A percentile compares a stretch with the other conserved stretches of the same genome.
Conservation (phyloP, 2,797 vertebrate species). For the Girardinus metallicus region DNA sequence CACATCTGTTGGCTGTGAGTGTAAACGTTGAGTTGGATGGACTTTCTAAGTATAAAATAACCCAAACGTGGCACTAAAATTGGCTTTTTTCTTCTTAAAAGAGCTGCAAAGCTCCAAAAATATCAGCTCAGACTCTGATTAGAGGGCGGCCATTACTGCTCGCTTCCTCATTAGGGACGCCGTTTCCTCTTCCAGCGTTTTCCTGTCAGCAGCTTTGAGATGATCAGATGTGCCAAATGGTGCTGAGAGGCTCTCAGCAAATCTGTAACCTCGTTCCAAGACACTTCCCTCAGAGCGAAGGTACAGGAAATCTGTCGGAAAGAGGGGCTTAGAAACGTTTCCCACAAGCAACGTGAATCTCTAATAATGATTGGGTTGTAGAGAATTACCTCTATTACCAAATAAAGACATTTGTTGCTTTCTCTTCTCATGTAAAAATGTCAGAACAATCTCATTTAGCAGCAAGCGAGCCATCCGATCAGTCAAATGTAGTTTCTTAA, state of each 20-base stretch:
- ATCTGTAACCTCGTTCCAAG: not conserved
- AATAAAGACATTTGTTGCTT: slow-evolving; percentile 33
- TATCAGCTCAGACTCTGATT: not conserved
- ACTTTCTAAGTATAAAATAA: not conserved
- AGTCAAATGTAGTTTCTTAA: slow-evolving; percentile 58
- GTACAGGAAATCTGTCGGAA: not conserved
- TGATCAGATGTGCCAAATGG: not conserved
- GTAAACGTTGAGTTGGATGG: too few relatives aligned
- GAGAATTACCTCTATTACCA: slow-evolving; percentile 28
- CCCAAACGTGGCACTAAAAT: not conserved
- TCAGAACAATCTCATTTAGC: slow-evolving; percentile 49
- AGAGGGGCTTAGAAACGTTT: not conserved
- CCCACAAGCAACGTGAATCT: not conserved
- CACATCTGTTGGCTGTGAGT: too few relatives aligned
- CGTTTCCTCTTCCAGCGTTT: slow-evolving; percentile 1
- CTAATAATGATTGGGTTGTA: slow-evolving; percentile 3
- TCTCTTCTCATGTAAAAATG: slow-evolving; percentile 54
- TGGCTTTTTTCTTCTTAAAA: not conserved
- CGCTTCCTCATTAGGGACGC: not conserved
- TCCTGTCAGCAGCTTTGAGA: not conserved
- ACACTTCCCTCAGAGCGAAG: not conserved
- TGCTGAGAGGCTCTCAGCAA: not conserved
- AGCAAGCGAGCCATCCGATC: slow-evolving; percentile 54
- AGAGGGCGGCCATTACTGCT: not conserved
- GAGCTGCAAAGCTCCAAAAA: not conserved